Base-by-base conservation (phyloP, 2,113 vertebrate genomes). In the Mirounga angustirostris region DNA sequence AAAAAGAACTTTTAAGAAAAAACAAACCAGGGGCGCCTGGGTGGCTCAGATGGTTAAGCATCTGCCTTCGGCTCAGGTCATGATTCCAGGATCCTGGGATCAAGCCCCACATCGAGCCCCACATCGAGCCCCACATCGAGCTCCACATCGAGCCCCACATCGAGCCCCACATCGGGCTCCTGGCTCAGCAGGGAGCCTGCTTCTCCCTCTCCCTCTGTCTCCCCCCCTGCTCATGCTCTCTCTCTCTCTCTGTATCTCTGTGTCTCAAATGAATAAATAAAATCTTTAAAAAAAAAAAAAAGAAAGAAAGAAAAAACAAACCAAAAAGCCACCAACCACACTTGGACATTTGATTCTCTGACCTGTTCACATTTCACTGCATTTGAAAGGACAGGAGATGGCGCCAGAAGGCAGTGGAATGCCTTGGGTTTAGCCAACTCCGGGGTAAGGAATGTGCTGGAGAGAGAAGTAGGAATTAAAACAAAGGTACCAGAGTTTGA, bases 341-440 rank as follows among this genome's bases (percentile, higher is more conserved):
- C 28, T 28, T 40, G 84, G 84, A 61, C 14, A n/a, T 40, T n/a
- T 28, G 46, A 40, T 80, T 92, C 40, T 36, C 63, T 63, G 52
- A 95, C 65, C 13, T 30, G 40, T 50, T 92, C 80, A 76, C 40
- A 6, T 81, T 50, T 82, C 69, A 87, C 46, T 95, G 61, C 50
- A 11, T 59, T 19, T 59, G 52, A 52, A 80, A 82, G 58, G 79
- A 83, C 98, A 79, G 96, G 26, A 98, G 97, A 89, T 97, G 97
- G 98, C 97, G 97, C 97, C 91, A 97, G 40, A 76, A 19, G 81
- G 76, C 87, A 97, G 76, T 36, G 52, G 18, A 95, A 73, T 10
- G 12, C 67, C 21, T 89, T 43, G 24, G 63, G 18, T 87, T 87
- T 59, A 22, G 36, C 79, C 85, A 85, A 30, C 28, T 54, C 26